A percentile compares a stretch with the other conserved stretches of the same genome.
Conservation (phyloP, 2,797 vertebrate species). For the Falco biarmicus region DNA sequence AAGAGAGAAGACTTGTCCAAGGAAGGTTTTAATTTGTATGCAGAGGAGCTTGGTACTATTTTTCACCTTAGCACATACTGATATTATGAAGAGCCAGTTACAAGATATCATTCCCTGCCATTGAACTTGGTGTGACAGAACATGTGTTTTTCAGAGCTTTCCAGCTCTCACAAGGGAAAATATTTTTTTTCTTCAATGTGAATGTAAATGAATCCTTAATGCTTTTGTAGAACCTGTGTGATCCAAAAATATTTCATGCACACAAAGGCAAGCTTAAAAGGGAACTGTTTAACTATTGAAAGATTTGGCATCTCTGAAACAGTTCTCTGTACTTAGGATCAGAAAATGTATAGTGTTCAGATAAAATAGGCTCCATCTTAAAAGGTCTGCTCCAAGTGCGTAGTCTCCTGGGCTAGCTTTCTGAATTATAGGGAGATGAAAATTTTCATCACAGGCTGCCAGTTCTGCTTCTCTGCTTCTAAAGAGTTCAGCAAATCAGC, state of each 20-base stretch:
- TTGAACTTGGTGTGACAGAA: neutral
- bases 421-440: neutral
- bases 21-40: neutral
- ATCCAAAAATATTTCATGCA: neutral
- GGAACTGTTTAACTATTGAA: neutral
- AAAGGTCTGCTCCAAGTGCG: neutral
- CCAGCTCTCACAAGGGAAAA: neutral
- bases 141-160: neutral
- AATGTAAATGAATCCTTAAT: neutral
- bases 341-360: neutral
- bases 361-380: neutral
- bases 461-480: slow-evolving; percentile 13
- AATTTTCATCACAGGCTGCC: slow-evolving; percentile 26
- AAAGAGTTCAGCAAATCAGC: neutral
- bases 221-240: neutral
- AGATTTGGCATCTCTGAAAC: neutral
- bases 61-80: neutral
- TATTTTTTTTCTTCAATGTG: neutral
- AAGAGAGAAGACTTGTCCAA: neutral
- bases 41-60: neutral
- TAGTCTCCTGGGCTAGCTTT: neutral
- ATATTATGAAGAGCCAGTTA: neutral
- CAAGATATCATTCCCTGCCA: neutral
- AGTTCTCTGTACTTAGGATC: neutral
- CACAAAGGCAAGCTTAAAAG: slow-evolving; percentile 5